Base-by-base conservation (phyloP, 1,140 invertebrate species). In the Drosophila varians region DNA sequence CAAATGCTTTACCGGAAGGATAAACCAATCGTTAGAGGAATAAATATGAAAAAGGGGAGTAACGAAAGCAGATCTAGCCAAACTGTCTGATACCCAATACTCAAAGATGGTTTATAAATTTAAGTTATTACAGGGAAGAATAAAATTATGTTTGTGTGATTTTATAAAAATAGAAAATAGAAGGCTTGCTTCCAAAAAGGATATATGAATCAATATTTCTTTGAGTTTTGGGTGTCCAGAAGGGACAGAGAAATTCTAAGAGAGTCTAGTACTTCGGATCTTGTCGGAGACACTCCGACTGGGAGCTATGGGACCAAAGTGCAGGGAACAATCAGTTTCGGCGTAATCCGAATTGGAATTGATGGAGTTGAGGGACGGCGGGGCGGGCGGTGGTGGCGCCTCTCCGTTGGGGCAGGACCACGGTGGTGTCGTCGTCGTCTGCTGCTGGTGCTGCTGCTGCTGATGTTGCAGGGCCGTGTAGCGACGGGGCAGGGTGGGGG, bases 401-500 rank as follows among this genome's bases (percentile, higher is more conserved):
- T 40, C 57, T 38, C 74, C 77, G 69, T 75, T 87, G 7, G 49
- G 56, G 8, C 61, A 71, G 0, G 82, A 78, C 75, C 88, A 89
- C 12, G 90, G 76, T 26, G 87, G 76, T 62, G 45, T 60, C 36
- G 76, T 76, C n/a, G 68, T 60, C 45, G 76, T 53, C 6, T 57
- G 55, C 52, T 60, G 71, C 6, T 57, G 55, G 49, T 60, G 71
- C n/a, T 66, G 75, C n/a, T 45, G 53, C 0, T 77, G 58, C 1
- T 60, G 61, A 1, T 79, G 73, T n/a, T 86, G 86, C 38, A 54
- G 53, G 5, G 76, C 73, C 58, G 77, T 80, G 65, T 90, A 90
- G 77, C 91, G 92, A 26, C 94, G 91, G 19, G 93, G 92, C 82
- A 95, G 91, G 76, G 94, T 92, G 62, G 94, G 94, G 74, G 94